Conservation (phyloP, 2,888 invertebrate genomes). For the Mycalesis mineus region DNA sequence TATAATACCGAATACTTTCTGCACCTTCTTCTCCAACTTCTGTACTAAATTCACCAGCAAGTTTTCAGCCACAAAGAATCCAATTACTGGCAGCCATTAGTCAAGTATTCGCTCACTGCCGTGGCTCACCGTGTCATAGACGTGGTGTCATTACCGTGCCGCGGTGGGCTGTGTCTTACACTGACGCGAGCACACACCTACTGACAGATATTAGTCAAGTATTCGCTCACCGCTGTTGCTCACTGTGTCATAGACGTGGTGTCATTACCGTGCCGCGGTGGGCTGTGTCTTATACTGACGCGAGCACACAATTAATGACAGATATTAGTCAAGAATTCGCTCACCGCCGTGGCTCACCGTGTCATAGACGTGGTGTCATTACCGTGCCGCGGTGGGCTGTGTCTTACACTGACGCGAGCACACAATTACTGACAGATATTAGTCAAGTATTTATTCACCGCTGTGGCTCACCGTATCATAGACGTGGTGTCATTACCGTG, state of each 20-base stretch:
- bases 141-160: slow-evolving; percentile 6
- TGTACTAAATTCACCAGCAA: background rate
- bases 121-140: slow-evolving; percentile 10
- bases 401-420: background rate
- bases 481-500: slow-evolving; percentile 8
- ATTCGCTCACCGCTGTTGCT: slow-evolving; percentile 1
- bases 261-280: background rate
- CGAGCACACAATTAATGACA: background rate
- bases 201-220: too few species aligned
- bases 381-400: background rate
- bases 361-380: slow-evolving; percentile 12
- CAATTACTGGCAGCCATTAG: slow-evolving; percentile 5
- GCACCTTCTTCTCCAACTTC: background rate
- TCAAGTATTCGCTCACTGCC: slow-evolving; percentile 6
- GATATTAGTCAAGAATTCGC: background rate
- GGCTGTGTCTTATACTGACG: background rate
- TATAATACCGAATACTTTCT: too few species aligned
- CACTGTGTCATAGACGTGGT: slow-evolving; percentile 11
- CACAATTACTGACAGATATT: background rate
- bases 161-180: background rate
- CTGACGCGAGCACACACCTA: background rate
- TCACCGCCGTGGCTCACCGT: slow-evolving; percentile 3
- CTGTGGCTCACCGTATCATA: slow-evolving; percentile 8
- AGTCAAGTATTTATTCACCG: background rate
- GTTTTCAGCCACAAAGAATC: slow-evolving; percentile 2